Base-by-base conservation (phyloP, 2,888 invertebrate genomes). In the Agrochola lychnidis region DNA sequence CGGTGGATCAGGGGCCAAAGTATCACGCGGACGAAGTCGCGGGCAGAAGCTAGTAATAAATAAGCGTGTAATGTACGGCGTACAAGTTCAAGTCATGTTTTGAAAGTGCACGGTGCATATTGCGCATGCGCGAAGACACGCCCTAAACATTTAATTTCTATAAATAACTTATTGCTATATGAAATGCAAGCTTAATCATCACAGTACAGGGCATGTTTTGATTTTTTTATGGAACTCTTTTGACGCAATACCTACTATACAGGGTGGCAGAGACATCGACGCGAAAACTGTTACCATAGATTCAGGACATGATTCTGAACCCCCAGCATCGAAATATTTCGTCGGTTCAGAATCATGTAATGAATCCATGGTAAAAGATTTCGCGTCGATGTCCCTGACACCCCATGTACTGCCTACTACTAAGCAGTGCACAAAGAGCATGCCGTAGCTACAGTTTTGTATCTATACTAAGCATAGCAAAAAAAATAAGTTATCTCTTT, bases 61-160 rank as follows among this genome's bases (percentile, higher is more conserved):
- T 63, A 42, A 40, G 16, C 16, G n/a, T 40, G 40, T 40, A 14
- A 40, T n/a, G 63, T n/a, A 40, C 40, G 63, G 9, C 48, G 16
- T 48, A 48, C 19, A 51, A 51, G 51, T 19, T 51, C 16, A n/a
- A 7, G 14, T 22, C 3, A 36, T 51, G 30, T 9, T 16, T 9
- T 4, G 30, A 2, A 67, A 36, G 9, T n/a, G 45, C 25, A 78
- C 4, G 42, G n/a, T 61, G 74, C 42, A 25, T 30, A 12, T 12
- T 16, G 53, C 78, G 56, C 48, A 48, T 57, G 56, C 16, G 30
- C 51, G 22, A 51, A 30, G 25, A 75, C 19, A 48, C 64, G 53
- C 14, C 25, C 36, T 22, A 48, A 22, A 61, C 36, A n/a, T 19
- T 25, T 42, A 48, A 16, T 67, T 48, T 14, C n/a, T 36, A 1